Conservation (phyloP, 1,140 invertebrate genomes). For the Heliconius himera region DNA sequence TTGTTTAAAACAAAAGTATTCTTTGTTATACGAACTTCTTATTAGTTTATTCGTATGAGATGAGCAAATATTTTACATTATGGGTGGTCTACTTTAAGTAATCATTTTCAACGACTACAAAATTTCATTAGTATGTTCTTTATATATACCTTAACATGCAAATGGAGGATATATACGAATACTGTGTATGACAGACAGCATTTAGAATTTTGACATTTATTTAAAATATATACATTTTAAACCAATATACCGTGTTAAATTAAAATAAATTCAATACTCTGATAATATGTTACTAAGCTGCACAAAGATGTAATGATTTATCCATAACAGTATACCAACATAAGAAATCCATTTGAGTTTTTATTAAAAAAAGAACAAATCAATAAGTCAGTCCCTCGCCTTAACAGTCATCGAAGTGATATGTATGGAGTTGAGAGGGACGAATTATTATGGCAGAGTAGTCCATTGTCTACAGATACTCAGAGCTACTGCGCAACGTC, state of each 20-base stretch:
- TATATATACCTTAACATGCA: not conserved
- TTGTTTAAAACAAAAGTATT: slow-evolving; percentile 23
- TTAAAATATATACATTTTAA: no score
- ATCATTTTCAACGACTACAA: not conserved
- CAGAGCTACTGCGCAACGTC: slow-evolving; percentile 61
- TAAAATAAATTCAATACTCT: not conserved
- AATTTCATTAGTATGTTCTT: not conserved
- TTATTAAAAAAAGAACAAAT: slow-evolving; percentile 40
- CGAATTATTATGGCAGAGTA: slow-evolving; percentile 49
- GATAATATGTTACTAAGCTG: not conserved
- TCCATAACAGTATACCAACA: slow-evolving; percentile 21
- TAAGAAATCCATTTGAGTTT: slow-evolving; percentile 25
- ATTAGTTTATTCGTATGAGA: slow-evolving; percentile 28
- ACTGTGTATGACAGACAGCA: no score
- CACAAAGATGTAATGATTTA: slow-evolving; percentile 8
- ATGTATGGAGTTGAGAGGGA: slow-evolving; percentile 38
- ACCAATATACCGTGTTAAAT: no score
- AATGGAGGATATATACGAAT: not conserved
- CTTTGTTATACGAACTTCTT: not conserved
- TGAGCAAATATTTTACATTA: slow-evolving; percentile 27
- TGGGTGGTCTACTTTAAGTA: slow-evolving; percentile 58
- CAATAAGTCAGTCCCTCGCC: slow-evolving; percentile 42
- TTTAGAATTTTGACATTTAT: no score
- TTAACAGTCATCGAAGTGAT: slow-evolving; percentile 40
- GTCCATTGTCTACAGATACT: slow-evolving; percentile 59